phyloP scores from a whole-genome alignment of 2,113 vertebrate species.

The Ginglymostoma cirratum region DNA sequence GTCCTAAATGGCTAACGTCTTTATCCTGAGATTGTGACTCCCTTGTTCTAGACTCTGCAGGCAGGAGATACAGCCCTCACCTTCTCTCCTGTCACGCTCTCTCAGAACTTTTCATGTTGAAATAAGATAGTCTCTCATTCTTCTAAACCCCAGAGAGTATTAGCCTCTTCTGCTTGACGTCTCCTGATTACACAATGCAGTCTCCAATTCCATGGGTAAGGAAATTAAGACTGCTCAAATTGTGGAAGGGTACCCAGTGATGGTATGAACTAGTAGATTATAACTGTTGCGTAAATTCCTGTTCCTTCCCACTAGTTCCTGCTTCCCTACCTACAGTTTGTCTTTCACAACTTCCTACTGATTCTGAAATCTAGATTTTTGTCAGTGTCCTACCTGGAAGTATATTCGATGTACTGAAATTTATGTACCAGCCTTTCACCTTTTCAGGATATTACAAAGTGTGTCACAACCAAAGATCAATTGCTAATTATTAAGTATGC shows the following conservation, averaged over 20 bases:
- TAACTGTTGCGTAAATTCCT: neutral
- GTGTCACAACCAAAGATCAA: neutral
- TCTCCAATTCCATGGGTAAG: neutral
- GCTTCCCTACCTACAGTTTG: neutral
- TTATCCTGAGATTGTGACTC: neutral
- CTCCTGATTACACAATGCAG: neutral
- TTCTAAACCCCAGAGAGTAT: neutral
- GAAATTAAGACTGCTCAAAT: neutral
- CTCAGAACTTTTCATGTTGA: neutral
- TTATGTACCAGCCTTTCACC: neutral
- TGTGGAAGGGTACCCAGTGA: neutral
- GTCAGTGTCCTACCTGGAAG: neutral
- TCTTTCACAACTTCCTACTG: neutral
- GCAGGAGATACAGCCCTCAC: neutral
- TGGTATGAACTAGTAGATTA: neutral
- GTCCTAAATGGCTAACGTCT: neutral
- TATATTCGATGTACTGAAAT: neutral
- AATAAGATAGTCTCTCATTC: neutral
- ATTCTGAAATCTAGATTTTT: neutral
- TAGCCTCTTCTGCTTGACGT: neutral
- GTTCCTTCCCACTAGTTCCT: neutral
- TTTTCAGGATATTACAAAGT: neutral
- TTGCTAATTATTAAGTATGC: neutral
- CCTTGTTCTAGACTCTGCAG: neutral
- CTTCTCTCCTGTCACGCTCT: neutral